Percentiles rank a stretch among this genome's conserved stretches.
Conservation (phyloP, 2,113 vertebrate genomes). For the Cephalopterus ornatus region DNA sequence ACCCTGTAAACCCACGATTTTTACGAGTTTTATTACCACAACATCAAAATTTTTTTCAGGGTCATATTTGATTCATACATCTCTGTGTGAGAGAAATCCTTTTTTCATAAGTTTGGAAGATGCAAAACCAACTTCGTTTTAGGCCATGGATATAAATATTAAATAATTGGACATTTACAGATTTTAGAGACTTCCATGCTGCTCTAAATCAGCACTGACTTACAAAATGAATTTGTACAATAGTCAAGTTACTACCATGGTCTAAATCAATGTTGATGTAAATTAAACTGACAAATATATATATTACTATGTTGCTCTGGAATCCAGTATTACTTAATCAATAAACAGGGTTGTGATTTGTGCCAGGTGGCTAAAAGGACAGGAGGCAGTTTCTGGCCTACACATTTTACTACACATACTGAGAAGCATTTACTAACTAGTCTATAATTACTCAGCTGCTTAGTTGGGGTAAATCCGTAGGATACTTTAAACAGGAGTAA, state of each 20-base stretch:
- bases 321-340: background rate
- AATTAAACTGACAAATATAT: slow-evolving; percentile 12
- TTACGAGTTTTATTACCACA: background rate
- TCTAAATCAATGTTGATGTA: background rate
- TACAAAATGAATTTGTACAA: background rate
- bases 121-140: background rate
- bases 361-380: background rate
- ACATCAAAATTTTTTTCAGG: background rate
- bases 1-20: background rate
- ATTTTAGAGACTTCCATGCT: background rate
- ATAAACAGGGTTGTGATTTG: background rate
- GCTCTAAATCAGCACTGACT: background rate
- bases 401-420: background rate
- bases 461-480: background rate
- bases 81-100: background rate
- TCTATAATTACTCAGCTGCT: background rate
- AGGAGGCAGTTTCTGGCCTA: background rate
- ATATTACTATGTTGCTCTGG: background rate
- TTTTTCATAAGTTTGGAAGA: background rate
- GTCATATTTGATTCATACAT: background rate
- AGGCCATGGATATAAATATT: background rate
- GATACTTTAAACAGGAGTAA: background rate
- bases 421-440: background rate
- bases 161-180: background rate
- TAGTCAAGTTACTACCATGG: background rate